These are phyloP conservation scores for Gephyroberyx darwinii DNA, from an alignment of 2,797 vertebrate genomes.

Conservation along the genomic window DNA sequence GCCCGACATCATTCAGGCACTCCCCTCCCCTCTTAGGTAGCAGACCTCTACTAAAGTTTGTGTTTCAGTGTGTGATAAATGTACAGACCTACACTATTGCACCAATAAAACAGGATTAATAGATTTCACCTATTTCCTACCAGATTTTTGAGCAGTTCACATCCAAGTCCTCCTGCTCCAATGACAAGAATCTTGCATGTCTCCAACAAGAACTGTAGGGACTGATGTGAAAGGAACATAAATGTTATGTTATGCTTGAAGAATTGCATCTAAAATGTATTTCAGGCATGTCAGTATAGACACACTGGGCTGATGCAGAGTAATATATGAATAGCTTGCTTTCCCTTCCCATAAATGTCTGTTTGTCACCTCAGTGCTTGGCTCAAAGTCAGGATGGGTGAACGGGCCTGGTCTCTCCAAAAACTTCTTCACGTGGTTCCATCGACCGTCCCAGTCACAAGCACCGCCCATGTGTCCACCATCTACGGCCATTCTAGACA, in stretches of 20 bases:
- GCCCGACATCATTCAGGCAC: too few relatives aligned
- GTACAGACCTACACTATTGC: background rate
- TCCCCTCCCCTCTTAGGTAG: too few relatives aligned
- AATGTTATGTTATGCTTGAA: background rate
- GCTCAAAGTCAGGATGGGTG: slow-evolving; percentile 98
- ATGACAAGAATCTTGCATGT: slow-evolving; percentile 97
- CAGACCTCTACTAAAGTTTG: too few relatives aligned
- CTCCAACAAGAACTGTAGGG: slow-evolving; percentile 93
- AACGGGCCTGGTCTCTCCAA: slow-evolving; percentile 96
- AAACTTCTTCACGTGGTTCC: slow-evolving; percentile 98
- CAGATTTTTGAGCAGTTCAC: slow-evolving; percentile 98
- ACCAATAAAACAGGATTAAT: background rate
- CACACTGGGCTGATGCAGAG: background rate
- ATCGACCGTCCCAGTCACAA: slow-evolving; percentile 96
- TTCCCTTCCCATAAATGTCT: background rate
- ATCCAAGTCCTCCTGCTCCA: slow-evolving; percentile 96
- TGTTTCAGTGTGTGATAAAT: too few relatives aligned
- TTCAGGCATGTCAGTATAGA: background rate
- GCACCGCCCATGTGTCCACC: slow-evolving; percentile 88
- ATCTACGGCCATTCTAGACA: slow-evolving; percentile 98
- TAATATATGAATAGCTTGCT: background rate
- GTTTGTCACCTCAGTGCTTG: slow-evolving; percentile 94
- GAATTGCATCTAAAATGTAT: background rate
- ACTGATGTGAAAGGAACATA: slow-evolving; percentile 70
- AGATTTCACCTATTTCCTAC: slow-evolving; percentile 73